Percentiles rank a stretch among this genome's conserved stretches.
phyloP scores from a whole-genome alignment of 2,888 invertebrate genomes.

The Spatulosminthurus flaviceps region DNA sequence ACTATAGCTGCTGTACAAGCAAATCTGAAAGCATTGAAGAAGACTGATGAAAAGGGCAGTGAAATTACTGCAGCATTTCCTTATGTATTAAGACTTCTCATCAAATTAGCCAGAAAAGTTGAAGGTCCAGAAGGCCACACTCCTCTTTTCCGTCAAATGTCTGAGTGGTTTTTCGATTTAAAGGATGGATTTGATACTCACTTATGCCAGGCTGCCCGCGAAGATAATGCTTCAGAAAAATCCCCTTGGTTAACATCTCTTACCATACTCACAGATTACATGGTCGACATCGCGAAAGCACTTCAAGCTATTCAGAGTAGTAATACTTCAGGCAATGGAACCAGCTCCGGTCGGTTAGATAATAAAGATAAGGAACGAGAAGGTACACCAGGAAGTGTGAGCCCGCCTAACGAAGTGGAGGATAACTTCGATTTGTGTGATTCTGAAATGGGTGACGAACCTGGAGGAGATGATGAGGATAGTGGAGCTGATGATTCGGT shows the following conservation, averaged over 20 bases:
- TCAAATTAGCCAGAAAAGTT: constrained; percentile 59
- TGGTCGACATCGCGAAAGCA: constrained; percentile 60
- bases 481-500: constrained; percentile 89
- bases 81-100: constrained; percentile 58
- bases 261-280: constrained; percentile 61
- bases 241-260: constrained; percentile 52
- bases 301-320: constrained; percentile 49
- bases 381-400: constrained; percentile 58
- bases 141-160: constrained; percentile 59
- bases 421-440: constrained; percentile 69
- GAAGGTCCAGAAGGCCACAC: constrained; percentile 60
- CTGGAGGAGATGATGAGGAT: constrained; percentile 89
- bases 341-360: constrained; percentile 36
- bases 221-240: constrained; percentile 41
- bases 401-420: constrained; percentile 62
- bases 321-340: not conserved
- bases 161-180: constrained; percentile 60
- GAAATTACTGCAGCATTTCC: constrained; percentile 52
- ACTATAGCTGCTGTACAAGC: not conserved
- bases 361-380: constrained; percentile 53
- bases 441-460: constrained; percentile 86
- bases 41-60: constrained; percentile 12
- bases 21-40: not conserved
- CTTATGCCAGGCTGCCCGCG: constrained; percentile 9
- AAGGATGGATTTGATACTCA: constrained; percentile 51